Evolutionary conservation across 2,797 vertebrate species (phyloP).

Genomic region (Apogon talboti): DNA sequence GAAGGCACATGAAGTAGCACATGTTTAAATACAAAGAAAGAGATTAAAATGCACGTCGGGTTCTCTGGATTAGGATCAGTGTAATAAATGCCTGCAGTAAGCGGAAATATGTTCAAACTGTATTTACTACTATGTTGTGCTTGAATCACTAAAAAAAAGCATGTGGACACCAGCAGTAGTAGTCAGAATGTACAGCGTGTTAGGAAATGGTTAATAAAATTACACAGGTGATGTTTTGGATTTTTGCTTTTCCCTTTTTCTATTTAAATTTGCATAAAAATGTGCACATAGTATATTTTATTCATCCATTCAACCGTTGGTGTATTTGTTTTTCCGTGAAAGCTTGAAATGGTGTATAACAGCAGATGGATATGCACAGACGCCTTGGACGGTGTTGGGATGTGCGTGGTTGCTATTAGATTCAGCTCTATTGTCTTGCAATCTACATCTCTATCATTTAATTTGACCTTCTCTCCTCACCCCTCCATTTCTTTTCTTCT

Average conservation of each 20-base stretch:
- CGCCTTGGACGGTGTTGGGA: slow-evolving; percentile 37
- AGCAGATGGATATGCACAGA: slow-evolving; percentile 56
- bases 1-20: slow-evolving; percentile 1
- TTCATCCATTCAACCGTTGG: neutral
- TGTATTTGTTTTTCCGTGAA: neutral
- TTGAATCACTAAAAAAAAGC: too few relatives aligned
- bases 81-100: neutral
- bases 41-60: neutral
- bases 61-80: neutral
- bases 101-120: neutral
- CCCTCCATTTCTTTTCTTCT: slow-evolving; percentile 56
- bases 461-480: slow-evolving; percentile 44
- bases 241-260: neutral
- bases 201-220: neutral
- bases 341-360: neutral
- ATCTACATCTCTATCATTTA: slow-evolving; percentile 61
- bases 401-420: slow-evolving; percentile 50
- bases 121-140: too few relatives aligned
- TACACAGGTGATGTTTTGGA: neutral
- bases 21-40: neutral
- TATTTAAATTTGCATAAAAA: too few relatives aligned
- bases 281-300: neutral
- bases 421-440: slow-evolving; percentile 48
- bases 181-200: too few relatives aligned
- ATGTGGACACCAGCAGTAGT: too few relatives aligned